Conservation (phyloP, 1,140 invertebrate species). For the Heliconius himera region DNA sequence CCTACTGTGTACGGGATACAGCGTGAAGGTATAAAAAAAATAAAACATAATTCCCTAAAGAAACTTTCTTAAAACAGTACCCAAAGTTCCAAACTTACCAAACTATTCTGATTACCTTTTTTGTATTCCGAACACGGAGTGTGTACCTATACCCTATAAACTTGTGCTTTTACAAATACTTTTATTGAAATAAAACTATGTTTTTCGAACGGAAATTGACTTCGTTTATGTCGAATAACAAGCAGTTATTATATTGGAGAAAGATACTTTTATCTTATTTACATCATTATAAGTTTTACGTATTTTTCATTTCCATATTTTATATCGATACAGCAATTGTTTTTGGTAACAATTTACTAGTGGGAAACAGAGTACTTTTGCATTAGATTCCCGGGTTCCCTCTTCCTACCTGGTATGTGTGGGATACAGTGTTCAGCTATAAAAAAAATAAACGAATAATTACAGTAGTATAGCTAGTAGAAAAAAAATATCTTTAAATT, state of each 20-base stretch:
- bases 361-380: too few species aligned
- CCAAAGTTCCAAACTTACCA: neutral
- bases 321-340: too few species aligned
- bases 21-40: too few species aligned
- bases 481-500: too few species aligned
- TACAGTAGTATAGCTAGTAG: too few species aligned
- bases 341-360: too few species aligned
- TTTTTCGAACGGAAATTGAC: neutral
- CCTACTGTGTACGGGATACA: too few species aligned
- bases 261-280: neutral
- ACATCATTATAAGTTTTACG: neutral
- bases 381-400: too few species aligned
- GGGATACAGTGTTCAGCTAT: too few species aligned
- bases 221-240: neutral
- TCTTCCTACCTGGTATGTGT: too few species aligned
- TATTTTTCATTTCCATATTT: neutral
- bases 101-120: neutral
- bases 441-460: too few species aligned
- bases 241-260: neutral
- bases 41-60: neutral
- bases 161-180: neutral
- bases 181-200: slow-evolving; percentile 11
- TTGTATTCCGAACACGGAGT: neutral
- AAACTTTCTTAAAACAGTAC: neutral
- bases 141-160: neutral